Evolutionary conservation across 2,888 invertebrate genomes (phyloP).

Genomic region (Diarsia dahlii): DNA sequence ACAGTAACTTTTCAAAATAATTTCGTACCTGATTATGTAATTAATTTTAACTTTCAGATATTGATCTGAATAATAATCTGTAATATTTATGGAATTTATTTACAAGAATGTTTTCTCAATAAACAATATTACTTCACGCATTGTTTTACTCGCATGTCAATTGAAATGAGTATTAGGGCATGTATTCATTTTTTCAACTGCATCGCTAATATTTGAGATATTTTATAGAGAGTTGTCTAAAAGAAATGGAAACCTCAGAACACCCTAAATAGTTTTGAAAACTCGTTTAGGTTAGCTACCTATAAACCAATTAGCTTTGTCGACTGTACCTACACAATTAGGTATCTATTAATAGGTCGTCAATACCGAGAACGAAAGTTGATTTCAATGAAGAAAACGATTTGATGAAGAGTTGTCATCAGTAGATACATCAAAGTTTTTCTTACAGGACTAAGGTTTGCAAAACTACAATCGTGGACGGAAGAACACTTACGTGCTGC

Average conservation of each 20-base stretch:
- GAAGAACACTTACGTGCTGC: conserved; percentile 26
- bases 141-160: background rate
- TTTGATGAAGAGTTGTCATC: background rate
- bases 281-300: background rate
- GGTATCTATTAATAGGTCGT: background rate
- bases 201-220: background rate
- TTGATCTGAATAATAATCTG: background rate
- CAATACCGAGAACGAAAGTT: background rate
- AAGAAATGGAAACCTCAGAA: background rate
- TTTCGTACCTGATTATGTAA: background rate
- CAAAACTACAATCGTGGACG: conserved; percentile 15
- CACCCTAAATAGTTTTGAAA: background rate
- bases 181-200: background rate
- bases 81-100: background rate
- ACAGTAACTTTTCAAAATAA: background rate
- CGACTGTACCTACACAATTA: background rate
- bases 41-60: background rate
- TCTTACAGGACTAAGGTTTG: conserved; percentile 2
- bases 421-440: background rate
- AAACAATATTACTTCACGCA: background rate
- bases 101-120: background rate
- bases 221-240: background rate
- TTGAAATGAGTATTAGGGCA: background rate
- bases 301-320: background rate
- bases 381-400: background rate